phyloP scores from a whole-genome alignment of 2,113 vertebrate genomes.

The Entelurus aequoreus region DNA sequence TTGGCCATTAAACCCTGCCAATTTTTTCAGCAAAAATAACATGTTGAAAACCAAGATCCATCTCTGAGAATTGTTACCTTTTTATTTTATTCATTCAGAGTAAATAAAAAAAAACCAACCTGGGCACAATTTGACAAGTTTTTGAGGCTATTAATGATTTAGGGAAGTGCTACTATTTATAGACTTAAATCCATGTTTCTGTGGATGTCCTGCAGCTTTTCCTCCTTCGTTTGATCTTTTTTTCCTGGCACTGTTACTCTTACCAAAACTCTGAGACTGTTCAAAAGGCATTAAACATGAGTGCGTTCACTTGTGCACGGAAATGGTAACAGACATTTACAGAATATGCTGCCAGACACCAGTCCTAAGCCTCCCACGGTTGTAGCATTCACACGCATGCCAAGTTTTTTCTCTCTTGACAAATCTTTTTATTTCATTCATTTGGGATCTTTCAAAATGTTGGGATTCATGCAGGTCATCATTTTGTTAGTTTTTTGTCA shows the following conservation, averaged over 20 bases:
- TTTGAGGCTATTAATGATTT: conserved; percentile 47
- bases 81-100: conserved; percentile 12
- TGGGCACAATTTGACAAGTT: conserved; percentile 9
- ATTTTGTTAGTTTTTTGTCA: conserved; percentile 13
- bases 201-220: conserved; percentile 62
- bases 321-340: conserved; percentile 45
- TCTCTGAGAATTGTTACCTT: conserved; percentile 6
- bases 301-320: conserved; percentile 39
- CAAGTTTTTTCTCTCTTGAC: neutral
- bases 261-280: conserved; percentile 38
- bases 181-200: conserved; percentile 48
- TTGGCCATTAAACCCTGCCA: too few relatives aligned
- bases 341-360: conserved; percentile 32
- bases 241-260: conserved; percentile 47
- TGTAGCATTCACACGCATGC: conserved; percentile 34
- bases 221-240: conserved; percentile 57
- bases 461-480: conserved; percentile 9
- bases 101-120: conserved; percentile 6
- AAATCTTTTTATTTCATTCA: neutral
- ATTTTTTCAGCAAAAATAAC: too few relatives aligned
- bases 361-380: conserved; percentile 20
- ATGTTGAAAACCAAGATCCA: neutral
- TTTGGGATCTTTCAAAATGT: conserved; percentile 7
- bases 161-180: conserved; percentile 43
- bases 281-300: conserved; percentile 69